A percentile compares a stretch with the other conserved stretches of the same genome.
phyloP scores from a whole-genome alignment of 2,113 vertebrate genomes.

The Mustelus asterias region DNA sequence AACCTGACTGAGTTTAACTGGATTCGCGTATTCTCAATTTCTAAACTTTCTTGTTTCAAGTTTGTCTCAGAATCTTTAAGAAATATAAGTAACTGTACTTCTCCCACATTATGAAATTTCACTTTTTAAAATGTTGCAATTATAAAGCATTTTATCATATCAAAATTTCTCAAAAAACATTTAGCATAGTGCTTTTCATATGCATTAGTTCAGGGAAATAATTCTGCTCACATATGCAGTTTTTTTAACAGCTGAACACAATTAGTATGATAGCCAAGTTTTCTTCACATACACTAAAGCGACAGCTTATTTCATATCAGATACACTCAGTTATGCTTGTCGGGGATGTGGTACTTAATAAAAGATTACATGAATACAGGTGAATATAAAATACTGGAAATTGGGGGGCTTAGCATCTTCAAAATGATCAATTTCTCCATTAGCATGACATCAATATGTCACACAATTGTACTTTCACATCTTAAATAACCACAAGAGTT shows the following conservation, averaged over 20 bases:
- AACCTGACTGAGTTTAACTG: not conserved
- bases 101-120: not conserved
- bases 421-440: not conserved
- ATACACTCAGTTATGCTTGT: not conserved
- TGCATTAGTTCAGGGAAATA: not conserved
- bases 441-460: not conserved
- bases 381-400: not conserved
- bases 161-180: not conserved
- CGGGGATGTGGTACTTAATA: not conserved
- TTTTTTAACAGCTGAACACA: not conserved
- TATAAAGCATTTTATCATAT: not conserved
- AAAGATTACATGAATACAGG: not conserved
- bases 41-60: not conserved
- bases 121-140: not conserved
- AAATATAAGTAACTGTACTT: not conserved
- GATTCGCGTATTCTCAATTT: not conserved
- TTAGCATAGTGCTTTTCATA: not conserved
- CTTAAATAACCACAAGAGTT: not conserved
- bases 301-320: not conserved
- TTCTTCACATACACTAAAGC: not conserved
- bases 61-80: not conserved
- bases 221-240: not conserved
- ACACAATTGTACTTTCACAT: not conserved
- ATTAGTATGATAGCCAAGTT: not conserved
- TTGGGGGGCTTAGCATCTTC: not conserved